Percentiles rank a stretch among this genome's conserved stretches.
These are phyloP conservation scores for Protonibea diacanthus DNA, from an alignment of 2,797 vertebrate genomes.

Conservation along the genomic window DNA sequence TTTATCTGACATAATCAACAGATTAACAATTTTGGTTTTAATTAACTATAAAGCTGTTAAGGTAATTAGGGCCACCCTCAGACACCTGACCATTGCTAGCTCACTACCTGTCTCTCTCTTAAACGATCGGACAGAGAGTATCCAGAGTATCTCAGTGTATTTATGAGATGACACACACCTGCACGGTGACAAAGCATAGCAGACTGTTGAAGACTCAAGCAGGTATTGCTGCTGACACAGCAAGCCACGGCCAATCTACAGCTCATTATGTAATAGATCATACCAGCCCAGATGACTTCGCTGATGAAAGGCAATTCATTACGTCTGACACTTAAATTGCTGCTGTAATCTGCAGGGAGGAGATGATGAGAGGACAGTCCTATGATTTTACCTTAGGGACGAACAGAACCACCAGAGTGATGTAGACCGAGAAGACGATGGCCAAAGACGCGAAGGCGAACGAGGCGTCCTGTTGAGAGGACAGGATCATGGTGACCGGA, in stretches of 20 bases:
- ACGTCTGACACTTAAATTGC: conserved; percentile 17
- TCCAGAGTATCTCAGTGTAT: background rate
- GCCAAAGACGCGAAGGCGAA: conserved; percentile 92
- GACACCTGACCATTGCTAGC: too few species aligned
- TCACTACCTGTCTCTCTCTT: too few species aligned
- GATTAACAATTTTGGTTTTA: too few species aligned
- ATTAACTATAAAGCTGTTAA: too few species aligned
- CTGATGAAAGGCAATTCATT: conserved; percentile 35
- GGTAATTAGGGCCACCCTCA: too few species aligned
- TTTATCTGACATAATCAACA: too few species aligned
- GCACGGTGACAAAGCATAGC: background rate
- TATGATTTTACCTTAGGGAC: conserved; percentile 88
- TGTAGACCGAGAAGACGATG: conserved; percentile 93
- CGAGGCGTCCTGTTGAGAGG: conserved; percentile 92
- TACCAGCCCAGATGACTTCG: conserved; percentile 4
- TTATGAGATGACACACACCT: background rate
- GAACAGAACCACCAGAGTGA: conserved; percentile 92
- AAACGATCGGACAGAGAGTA: too few species aligned
- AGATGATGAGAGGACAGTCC: background rate
- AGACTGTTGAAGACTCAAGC: background rate
- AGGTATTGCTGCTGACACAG: conserved; percentile 24
- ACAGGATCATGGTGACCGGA: conserved; percentile 93
- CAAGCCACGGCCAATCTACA: conserved; percentile 1
- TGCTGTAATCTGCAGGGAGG: conserved; percentile 13
- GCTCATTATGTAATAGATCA: conserved; percentile 15